phyloP scores from a whole-genome alignment of 1,140 invertebrate genomes.

The Drosophila arawakana region DNA sequence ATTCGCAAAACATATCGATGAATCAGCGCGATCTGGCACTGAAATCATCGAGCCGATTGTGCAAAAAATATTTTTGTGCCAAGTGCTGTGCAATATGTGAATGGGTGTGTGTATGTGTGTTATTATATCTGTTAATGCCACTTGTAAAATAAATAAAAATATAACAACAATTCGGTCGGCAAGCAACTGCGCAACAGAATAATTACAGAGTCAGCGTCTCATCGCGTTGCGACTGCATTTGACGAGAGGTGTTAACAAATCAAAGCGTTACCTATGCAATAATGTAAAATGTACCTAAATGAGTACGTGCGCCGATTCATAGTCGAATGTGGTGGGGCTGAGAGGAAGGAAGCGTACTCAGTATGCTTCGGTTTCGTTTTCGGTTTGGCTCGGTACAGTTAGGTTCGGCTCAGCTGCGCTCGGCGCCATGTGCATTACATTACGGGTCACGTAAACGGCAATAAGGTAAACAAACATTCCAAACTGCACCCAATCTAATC shows the following conservation, averaged over 20 bases:
- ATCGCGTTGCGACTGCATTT: conserved; percentile 53
- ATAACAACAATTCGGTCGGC: conserved; percentile 31
- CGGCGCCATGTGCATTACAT: conserved; percentile 66
- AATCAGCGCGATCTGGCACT: conserved; percentile 40
- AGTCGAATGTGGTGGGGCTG: conserved; percentile 1
- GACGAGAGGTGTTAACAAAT: conserved; percentile 54
- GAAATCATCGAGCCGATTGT: conserved; percentile 34
- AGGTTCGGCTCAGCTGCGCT: not conserved
- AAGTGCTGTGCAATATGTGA: conserved; percentile 14
- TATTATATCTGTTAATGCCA: conserved; percentile 27
- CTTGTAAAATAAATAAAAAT: conserved; percentile 42
- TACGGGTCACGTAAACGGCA: conserved; percentile 57
- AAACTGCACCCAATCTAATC: conserved; percentile 61
- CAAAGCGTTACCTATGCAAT: conserved; percentile 17
- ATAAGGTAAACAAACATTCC: conserved; percentile 62
- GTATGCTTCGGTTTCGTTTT: not conserved
- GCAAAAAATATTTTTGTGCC: conserved; percentile 13
- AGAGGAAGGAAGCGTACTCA: conserved; percentile 8
- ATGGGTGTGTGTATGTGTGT: conserved; percentile 6
- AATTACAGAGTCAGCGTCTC: conserved; percentile 68
- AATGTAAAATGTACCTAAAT: conserved; percentile 5
- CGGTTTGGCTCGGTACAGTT: conserved; percentile 1
- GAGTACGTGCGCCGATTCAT: conserved; percentile 44
- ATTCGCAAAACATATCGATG: conserved; percentile 53
- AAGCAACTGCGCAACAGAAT: conserved; percentile 68